These are phyloP conservation scores for Phalacrocorax pelagicus DNA, from an alignment of 2,113 vertebrate species.

Conservation along the genomic window DNA sequence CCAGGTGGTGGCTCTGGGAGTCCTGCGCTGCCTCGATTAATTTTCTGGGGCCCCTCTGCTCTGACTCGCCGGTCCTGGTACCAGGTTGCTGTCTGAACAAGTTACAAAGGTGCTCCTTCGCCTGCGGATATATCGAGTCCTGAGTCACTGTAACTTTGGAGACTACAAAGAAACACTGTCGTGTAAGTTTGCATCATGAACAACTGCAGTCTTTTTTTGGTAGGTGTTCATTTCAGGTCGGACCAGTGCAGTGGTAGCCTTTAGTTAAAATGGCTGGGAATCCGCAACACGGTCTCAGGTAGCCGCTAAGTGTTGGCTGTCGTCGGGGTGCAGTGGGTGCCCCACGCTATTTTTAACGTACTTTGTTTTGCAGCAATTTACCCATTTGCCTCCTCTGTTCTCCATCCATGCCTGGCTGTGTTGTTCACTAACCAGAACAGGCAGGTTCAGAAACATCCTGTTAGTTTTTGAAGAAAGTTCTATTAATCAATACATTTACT, in stretches of 20 bases:
- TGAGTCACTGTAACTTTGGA: not conserved
- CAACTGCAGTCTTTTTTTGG: not conserved
- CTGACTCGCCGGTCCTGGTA: fast-evolving
- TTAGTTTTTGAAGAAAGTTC: not conserved
- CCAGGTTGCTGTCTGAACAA: not conserved
- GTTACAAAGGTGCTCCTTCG: not conserved
- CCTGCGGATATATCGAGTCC: not conserved
- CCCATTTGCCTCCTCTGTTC: not conserved
- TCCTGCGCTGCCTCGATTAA: fast-evolving
- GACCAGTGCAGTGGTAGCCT: not conserved
- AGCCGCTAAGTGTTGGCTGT: fast-evolving
- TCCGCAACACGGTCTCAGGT: fast-evolving
- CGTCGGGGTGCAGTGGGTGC: not conserved
- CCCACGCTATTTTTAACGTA: fast-evolving
- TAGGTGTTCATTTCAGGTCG: not conserved
- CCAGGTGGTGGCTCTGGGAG: not conserved
- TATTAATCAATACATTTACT: not conserved
- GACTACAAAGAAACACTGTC: not conserved
- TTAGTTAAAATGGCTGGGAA: not conserved
- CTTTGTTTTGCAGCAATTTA: not conserved
- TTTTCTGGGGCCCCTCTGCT: not conserved
- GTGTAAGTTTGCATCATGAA: fast-evolving
- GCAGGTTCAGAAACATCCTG: not conserved
- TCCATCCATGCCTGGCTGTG: not conserved
- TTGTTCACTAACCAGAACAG: too few relatives aligned